These are phyloP conservation scores for Pandemis corylana DNA, from an alignment of 2,888 invertebrate species.

Conservation along the genomic window DNA sequence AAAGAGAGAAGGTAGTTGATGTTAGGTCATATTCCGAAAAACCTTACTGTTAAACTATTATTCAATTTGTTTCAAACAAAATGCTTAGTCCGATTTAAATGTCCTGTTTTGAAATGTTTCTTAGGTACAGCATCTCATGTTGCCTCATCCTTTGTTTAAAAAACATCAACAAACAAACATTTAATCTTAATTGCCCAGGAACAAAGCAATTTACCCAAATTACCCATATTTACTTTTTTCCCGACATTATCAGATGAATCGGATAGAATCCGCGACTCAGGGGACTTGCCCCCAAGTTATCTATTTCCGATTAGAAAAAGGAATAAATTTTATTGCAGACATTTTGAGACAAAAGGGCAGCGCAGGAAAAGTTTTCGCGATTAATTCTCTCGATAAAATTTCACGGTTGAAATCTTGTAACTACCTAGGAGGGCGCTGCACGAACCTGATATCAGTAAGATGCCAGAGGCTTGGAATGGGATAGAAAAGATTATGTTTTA, in stretches of 20 bases:
- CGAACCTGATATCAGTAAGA: slow-evolving; percentile 64
- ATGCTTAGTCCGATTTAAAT: too few relatives aligned
- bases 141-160: neutral
- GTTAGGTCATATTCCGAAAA: too few relatives aligned
- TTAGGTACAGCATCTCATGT: too few relatives aligned
- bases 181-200: slow-evolving; percentile 32
- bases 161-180: neutral
- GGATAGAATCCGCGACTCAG: slow-evolving; percentile 51
- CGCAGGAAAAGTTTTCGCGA: slow-evolving; percentile 73
- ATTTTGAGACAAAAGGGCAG: slow-evolving; percentile 71
- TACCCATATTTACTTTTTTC: slow-evolving; percentile 44
- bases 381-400: slow-evolving; percentile 83
- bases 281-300: slow-evolving; percentile 65
- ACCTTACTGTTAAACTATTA: too few relatives aligned
- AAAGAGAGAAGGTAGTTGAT: too few relatives aligned
- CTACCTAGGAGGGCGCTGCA: slow-evolving; percentile 66
- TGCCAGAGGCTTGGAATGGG: slow-evolving; percentile 51
- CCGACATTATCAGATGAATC: slow-evolving; percentile 40
- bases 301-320: slow-evolving; percentile 72
- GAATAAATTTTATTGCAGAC: slow-evolving; percentile 76
- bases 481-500: slow-evolving; percentile 44
- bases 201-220: slow-evolving; percentile 42
- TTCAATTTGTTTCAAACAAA: too few relatives aligned
- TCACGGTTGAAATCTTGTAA: slow-evolving; percentile 74
- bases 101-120: too few relatives aligned